Evolutionary conservation across 2,888 invertebrate genomes (phyloP).

Genomic region (Drosophila setosimentum): DNA sequence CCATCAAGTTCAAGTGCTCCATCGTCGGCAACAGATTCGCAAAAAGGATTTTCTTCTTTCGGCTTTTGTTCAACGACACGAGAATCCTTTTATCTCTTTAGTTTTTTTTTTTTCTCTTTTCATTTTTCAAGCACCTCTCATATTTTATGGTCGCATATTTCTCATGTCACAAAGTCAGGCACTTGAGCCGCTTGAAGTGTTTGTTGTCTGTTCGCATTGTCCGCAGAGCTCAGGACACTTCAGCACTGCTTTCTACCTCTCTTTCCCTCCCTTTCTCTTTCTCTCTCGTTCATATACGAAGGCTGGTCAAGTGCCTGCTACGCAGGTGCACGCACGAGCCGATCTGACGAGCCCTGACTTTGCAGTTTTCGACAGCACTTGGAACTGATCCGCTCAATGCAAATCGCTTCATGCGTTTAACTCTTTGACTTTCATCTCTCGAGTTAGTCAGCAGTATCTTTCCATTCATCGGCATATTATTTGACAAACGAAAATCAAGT

Average conservation of each 20-base stretch:
- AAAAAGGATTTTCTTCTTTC: conserved; percentile 70
- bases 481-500: neutral
- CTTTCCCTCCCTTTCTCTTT: conserved; percentile 2
- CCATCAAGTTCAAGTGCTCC: conserved; percentile 73
- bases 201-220: conserved; percentile 63
- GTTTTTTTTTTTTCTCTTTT: neutral
- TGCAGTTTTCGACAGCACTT: conserved; percentile 38
- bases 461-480: neutral
- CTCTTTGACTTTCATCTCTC: conserved; percentile 36
- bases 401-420: conserved; percentile 49
- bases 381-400: conserved; percentile 33
- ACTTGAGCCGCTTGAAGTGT: conserved; percentile 75
- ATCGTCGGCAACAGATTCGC: conserved; percentile 71
- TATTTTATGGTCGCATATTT: conserved; percentile 63
- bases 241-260: conserved; percentile 20
- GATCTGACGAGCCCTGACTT: conserved; percentile 45
- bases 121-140: conserved; percentile 64
- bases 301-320: conserved; percentile 51
- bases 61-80: conserved; percentile 34
- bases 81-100: conserved; percentile 64
- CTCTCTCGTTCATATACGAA: conserved; percentile 13
- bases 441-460: conserved; percentile 4
- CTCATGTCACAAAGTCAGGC: conserved; percentile 66
- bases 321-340: conserved; percentile 65
- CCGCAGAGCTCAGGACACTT: conserved; percentile 38